A percentile compares a stretch with the other conserved stretches of the same genome.
phyloP scores from a whole-genome alignment of 2,888 invertebrate species.

The Dicyrtomina minuta region DNA sequence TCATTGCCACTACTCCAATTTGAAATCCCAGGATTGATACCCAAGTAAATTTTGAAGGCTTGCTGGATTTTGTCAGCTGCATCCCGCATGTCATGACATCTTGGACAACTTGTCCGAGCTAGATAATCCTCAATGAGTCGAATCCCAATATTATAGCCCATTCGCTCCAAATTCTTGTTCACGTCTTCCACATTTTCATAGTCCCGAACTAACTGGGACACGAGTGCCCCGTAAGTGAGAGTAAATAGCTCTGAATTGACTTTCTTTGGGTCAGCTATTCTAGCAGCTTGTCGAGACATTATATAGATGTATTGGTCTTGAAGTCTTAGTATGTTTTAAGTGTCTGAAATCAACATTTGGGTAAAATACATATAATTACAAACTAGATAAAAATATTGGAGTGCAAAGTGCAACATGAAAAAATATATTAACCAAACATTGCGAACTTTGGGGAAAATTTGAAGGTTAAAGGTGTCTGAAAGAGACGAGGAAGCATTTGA shows the following conservation, averaged over 20 bases:
- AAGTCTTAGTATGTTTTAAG: no score
- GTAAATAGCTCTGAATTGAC: constrained; percentile 90
- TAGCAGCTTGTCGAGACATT: constrained; percentile 42
- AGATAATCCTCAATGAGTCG: constrained; percentile 96
- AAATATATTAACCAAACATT: no score
- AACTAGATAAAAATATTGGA: no score
- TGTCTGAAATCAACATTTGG: no score
- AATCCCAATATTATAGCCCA: constrained; percentile 98
- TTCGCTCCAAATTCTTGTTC: constrained; percentile 90
- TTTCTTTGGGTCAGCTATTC: constrained; percentile 49
- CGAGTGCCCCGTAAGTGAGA: constrained; percentile 95
- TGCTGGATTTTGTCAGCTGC: constrained; percentile 91
- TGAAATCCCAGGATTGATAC: constrained; percentile 86
- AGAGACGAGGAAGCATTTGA: no score
- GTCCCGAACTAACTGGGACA: constrained; percentile 95
- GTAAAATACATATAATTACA: neutral
- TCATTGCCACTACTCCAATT: constrained; percentile 94
- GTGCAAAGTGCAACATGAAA: no score
- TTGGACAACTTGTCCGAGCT: constrained; percentile 81
- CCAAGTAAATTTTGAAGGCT: constrained; percentile 79
- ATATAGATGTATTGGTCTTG: no score
- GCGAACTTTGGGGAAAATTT: no score
- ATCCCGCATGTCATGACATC: constrained; percentile 94
- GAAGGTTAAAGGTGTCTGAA: no score
- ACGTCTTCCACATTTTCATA: constrained; percentile 96